Base-by-base conservation (phyloP, 2,888 invertebrate genomes). In the Colostygia pectinataria region DNA sequence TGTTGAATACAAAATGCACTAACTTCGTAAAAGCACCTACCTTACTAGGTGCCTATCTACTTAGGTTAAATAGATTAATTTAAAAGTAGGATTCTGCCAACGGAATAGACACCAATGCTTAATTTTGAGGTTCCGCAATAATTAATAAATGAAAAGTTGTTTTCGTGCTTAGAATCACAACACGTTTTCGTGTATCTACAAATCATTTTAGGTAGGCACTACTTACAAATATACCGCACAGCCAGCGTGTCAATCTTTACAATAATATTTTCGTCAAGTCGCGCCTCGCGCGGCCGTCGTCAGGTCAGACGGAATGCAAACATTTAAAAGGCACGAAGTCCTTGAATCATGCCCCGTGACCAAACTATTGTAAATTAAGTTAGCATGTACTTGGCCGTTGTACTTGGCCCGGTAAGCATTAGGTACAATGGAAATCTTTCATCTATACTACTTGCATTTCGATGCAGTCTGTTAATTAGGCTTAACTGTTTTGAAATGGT, bases 261-360 rank as follows among this genome's bases (percentile, higher is more conserved):
- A 67, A 71, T 55, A 59, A 55, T 74, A 70, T 76, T 78, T 77
- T 74, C 55, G 65, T 65, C 61, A 64, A 66, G 55, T 45, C 53
- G 59, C 57, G n/a, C n/a, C n/a, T n/a, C n/a, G n/a, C n/a, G n/a
- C 6, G 15, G 15, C 15, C 2, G 6, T 6, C 54, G 61, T 48
- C 61, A 59, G 60, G 56, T 65, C 60, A n/a, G n/a, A n/a, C n/a
- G 65, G 66, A 80, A 77, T 80, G 74, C 72, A 82, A 83, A 83
- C 78, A 83, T 74, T 74, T 68, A 68, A 77, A 71, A 73, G 69
- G 73, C 79, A 67, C 75, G 58, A 77, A 82, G 77, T 77, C 78
- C 78, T 81, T 74, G 77, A 71, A 64, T 70, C 67, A 61, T 46
- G 55, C 64, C 66, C 74, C 75, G 76, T 79, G 72, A 74, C 77